These are phyloP conservation scores for Nomada fucata DNA, from an alignment of 2,888 invertebrate species.

Conservation along the genomic window DNA sequence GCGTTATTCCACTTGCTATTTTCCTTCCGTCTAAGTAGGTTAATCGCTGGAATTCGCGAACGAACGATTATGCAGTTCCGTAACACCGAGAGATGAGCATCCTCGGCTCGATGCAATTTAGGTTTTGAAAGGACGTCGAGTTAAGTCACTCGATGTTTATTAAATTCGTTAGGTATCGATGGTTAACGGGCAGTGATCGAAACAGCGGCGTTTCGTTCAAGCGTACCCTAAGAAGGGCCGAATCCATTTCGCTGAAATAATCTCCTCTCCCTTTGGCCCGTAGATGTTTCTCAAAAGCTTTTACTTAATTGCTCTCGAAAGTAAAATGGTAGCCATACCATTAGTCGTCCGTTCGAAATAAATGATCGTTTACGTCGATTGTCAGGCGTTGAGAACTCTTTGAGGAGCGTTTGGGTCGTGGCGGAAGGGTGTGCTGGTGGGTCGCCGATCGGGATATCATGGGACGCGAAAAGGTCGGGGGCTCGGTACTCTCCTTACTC, in stretches of 20 bases:
- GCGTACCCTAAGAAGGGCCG: slow-evolving; percentile 3
- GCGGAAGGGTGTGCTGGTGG: slow-evolving; percentile 11
- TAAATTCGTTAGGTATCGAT: slow-evolving; percentile 6
- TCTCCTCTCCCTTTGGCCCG: background rate
- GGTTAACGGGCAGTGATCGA: slow-evolving; percentile 4
- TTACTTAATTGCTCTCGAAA: slow-evolving; percentile 11
- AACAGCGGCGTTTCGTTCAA: slow-evolving; percentile 21
- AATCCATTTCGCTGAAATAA: slow-evolving; percentile 14
- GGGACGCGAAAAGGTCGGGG: slow-evolving; percentile 24
- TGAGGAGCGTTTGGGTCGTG: background rate
- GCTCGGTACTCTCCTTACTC: slow-evolving; percentile 8
- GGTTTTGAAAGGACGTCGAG: background rate
- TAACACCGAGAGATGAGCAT: slow-evolving; percentile 25
- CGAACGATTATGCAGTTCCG: slow-evolving; percentile 24
- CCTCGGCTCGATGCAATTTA: background rate
- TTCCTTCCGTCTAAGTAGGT: slow-evolving; percentile 45
- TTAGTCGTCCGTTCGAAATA: background rate
- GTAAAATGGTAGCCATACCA: background rate
- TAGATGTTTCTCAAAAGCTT: background rate
- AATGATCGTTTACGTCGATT: background rate
- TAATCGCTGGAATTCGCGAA: slow-evolving; percentile 51
- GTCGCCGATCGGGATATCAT: slow-evolving; percentile 31
- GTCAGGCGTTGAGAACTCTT: background rate
- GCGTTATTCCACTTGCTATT: slow-evolving; percentile 36
- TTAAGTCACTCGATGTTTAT: background rate